Percentiles rank a stretch among this genome's conserved stretches.
Conservation (phyloP, 92 coral and sea anemone genomes). For the Plumapathes pennacea region DNA sequence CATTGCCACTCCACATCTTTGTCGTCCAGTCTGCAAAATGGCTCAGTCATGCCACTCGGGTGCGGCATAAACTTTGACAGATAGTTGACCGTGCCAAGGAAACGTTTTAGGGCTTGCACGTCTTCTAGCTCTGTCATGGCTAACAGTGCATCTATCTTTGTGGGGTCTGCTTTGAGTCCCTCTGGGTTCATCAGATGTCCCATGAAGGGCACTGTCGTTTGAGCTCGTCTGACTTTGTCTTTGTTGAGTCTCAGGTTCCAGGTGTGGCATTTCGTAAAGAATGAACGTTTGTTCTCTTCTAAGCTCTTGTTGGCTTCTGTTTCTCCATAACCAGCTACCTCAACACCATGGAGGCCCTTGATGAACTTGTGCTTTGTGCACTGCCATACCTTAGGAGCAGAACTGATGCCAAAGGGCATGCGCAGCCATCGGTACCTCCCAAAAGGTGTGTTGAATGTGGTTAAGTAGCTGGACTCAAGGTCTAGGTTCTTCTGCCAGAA, state of each 20-base stretch:
- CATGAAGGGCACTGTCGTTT: no score
- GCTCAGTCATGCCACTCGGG: constrained; percentile 30
- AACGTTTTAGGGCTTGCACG: constrained; percentile 19
- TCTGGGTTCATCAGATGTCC: background rate
- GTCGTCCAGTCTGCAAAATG: constrained; percentile 10
- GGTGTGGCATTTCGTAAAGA: constrained; percentile 42
- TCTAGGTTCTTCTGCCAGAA: constrained; percentile 49
- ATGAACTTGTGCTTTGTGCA: constrained; percentile 30
- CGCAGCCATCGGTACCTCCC: constrained; percentile 35
- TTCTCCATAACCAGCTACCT: constrained; percentile 56
- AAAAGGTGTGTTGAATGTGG: constrained; percentile 58
- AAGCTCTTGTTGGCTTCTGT: constrained; percentile 15
- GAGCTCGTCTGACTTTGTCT: constrained; percentile 22
- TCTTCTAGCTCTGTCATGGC: constrained; percentile 2
- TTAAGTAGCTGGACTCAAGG: constrained; percentile 36
- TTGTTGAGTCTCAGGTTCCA: constrained; percentile 47
- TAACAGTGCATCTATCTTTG: background rate
- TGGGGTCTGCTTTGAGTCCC: background rate
- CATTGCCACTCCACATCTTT: constrained; percentile 38
- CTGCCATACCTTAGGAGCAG: constrained; percentile 46
- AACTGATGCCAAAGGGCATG: constrained; percentile 38
- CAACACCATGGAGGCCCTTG: constrained; percentile 45
- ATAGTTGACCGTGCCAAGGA: constrained; percentile 46
- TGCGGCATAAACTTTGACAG: constrained; percentile 43
- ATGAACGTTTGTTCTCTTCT: constrained; percentile 46